Base-by-base conservation (phyloP, 2,888 invertebrate genomes). In the Lordiphosa fenestrarum region DNA sequence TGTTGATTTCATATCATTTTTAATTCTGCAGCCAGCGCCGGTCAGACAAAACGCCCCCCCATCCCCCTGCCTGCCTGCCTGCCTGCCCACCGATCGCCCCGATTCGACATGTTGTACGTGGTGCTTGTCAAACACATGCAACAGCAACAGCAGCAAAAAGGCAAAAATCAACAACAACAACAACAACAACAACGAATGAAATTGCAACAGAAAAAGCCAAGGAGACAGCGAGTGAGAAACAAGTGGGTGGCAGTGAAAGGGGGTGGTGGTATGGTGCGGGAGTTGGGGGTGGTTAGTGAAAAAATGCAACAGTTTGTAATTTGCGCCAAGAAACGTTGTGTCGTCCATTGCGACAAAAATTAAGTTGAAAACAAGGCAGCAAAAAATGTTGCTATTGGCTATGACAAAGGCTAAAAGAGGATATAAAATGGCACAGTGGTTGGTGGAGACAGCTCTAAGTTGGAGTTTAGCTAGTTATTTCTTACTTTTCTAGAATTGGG, bases 1-100 rank as follows among this genome's bases (percentile, higher is more conserved):
- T 60, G 67, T 67, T 70, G 68, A 62, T 67, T 66, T 57, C 72
- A 60, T 72, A 71, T 71, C 59, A 74, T 71, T 71, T 71, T 71
- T 62, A 71, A 71, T 71, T 74, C 70, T 57, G 55, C 41, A 58
- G 49, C 68, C 44, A 69, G 42, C 49, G 56, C 39, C 48, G 50
- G 50, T 39, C 64, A 41, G 49, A 15, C 51, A 39, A 53, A 39
- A 44, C 47, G 44, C 55, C 37, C 40, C 37, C 36, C 58, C 42
- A 9, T 40, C 36, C 64, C 47, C 10, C 37, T 33, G 1, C 23
- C 25, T n/a, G n/a, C n/a, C n/a, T n/a, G n/a, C n/a, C n/a, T n/a
- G n/a, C n/a, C n/a, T n/a, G n/a, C n/a, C 23, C 41, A 35, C 39
- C 25, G 10, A 30, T 30, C 21, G 4, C 38, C 39, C 51, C 23